Evolutionary conservation across 2,888 invertebrate species (phyloP).

Genomic region (Reticulitermes lucifugus): DNA sequence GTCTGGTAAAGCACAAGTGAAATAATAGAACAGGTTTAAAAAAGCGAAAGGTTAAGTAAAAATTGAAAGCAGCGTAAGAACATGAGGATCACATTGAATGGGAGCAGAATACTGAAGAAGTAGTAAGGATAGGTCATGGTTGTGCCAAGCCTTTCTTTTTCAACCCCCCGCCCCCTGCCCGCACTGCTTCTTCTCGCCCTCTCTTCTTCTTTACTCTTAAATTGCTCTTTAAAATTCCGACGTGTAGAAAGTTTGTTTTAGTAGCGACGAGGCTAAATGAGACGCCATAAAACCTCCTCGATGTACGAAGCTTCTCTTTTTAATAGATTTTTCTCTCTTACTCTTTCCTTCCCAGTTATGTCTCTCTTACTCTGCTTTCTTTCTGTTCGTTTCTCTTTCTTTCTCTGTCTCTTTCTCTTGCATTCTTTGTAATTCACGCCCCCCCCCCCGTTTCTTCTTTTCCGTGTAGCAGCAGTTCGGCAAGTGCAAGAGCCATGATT

Average conservation of each 20-base stretch:
- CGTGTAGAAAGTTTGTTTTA: constrained; percentile 53
- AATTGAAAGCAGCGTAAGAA: constrained; percentile 29
- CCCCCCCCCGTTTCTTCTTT: neutral
- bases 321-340: constrained; percentile 42
- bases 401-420: constrained; percentile 27
- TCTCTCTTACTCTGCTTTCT: constrained; percentile 38
- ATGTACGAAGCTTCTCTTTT: constrained; percentile 42
- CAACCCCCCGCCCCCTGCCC: constrained; percentile 9
- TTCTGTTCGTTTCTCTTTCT: constrained; percentile 11
- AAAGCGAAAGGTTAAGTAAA: neutral
- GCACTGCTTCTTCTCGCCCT: neutral
- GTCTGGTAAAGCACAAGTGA: too few species aligned
- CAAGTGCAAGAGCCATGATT: constrained; percentile 38
- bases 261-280: constrained; percentile 50
- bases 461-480: neutral
- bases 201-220: constrained; percentile 49
- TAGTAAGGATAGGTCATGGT: constrained; percentile 43
- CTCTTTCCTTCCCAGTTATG: constrained; percentile 27
- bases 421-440: constrained; percentile 38
- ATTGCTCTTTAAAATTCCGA: constrained; percentile 54
- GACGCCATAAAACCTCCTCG: constrained; percentile 50
- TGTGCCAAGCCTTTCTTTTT: constrained; percentile 38
- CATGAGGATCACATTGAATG: constrained; percentile 38
- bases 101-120: constrained; percentile 33
- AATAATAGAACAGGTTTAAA: constrained; percentile 1